Conservation (phyloP, 2,113 vertebrate genomes). For the Gallinago undulata region DNA sequence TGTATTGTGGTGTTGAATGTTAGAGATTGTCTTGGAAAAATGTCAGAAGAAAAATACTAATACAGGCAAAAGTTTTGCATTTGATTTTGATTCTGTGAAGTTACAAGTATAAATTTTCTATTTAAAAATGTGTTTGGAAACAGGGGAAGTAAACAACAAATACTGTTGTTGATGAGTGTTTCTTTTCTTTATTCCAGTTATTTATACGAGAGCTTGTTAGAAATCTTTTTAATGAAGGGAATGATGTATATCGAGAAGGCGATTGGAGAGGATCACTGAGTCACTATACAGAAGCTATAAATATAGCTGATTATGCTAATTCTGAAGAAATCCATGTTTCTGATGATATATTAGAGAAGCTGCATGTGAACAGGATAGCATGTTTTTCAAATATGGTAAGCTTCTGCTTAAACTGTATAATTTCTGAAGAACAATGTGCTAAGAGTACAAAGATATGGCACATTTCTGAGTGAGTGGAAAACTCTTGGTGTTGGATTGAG, state of each 20-base stretch:
- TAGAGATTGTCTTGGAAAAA: neutral
- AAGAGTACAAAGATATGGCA: neutral
- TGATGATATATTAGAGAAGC: constrained; percentile 83
- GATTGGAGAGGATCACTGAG: constrained; percentile 87
- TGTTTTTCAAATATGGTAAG: constrained; percentile 91
- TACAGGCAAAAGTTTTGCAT: neutral
- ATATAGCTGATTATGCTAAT: constrained; percentile 90
- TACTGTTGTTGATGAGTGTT: neutral
- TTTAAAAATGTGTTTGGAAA: neutral
- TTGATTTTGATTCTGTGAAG: neutral
- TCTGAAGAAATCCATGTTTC: constrained; percentile 89
- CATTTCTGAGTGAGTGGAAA: neutral
- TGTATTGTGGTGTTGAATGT: neutral
- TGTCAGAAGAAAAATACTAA: neutral
- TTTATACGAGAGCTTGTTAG: constrained; percentile 91
- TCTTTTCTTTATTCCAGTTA: constrained; percentile 75
- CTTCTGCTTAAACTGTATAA: neutral
- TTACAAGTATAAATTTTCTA: neutral
- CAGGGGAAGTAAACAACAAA: neutral
- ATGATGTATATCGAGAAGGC: constrained; percentile 88
- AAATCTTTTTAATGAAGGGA: constrained; percentile 94
- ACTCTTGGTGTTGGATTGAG: neutral
- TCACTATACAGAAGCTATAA: constrained; percentile 93
- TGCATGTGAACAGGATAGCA: constrained; percentile 91
- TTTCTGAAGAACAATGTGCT: neutral